Evolutionary conservation across 2,888 invertebrate genomes (phyloP), one percentile per base, ranked within the genome.

Genomic region (Sinelater perroti): DNA sequence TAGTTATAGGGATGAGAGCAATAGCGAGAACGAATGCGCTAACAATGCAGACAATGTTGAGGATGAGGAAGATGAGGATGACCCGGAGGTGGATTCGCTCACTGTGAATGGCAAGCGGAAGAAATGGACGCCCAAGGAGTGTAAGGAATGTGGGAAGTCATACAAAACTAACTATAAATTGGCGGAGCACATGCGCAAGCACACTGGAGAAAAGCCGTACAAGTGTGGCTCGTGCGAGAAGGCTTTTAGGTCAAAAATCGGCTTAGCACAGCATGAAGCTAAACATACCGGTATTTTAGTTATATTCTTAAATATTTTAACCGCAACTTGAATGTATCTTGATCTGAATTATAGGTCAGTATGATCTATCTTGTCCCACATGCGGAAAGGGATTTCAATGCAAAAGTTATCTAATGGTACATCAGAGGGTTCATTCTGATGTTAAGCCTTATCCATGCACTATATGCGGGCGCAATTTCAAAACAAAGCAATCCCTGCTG

Each of bases 381-480:
- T 85, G 85, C 63, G 84, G 84, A 1, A 85, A 85, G 73, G 84
- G 85, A 8, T 85, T 85, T 63, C 83, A 84, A 56, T 84, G 84
- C 66, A 82, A 82, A 65, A 84, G 84, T 64, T 85, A 85, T 64
- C 73, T 85, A 17, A 82, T 82, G 59, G 84, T 84, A 1, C 85
- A 85, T 68, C 84, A 85, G 68, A 76, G 84, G 46, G 84, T 84
- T 0, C 85, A 85, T 71, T 84, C 83, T 0, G 82, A 83, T 61
- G 63, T 81, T 3, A 85, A 84, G 66, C 84, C 84, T 0, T 85
- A 80, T 65, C 80, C 82, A 0, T 85, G 85, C 66, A 79, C 78
- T 1, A 83, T 81, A 0, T 85, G 85, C 64, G 81, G 81, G 1
- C 80, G 82, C 53, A 81, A 81, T 69, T 85, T 85, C 64, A 85